Evolutionary conservation across 1,140 invertebrate genomes (phyloP).

Genomic region (Brachionus sp.): DNA sequence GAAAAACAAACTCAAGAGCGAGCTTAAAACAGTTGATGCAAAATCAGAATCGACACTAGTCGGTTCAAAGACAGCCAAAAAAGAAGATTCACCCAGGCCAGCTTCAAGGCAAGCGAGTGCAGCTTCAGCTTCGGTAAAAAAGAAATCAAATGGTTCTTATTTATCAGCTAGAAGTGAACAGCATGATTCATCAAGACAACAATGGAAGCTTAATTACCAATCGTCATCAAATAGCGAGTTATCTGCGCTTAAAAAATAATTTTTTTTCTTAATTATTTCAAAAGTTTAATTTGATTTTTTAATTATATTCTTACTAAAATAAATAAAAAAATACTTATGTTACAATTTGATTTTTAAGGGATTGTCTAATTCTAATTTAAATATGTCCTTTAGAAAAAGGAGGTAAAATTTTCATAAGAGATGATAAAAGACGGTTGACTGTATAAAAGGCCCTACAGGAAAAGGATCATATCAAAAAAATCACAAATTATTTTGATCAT

Average conservation of each 20-base stretch:
- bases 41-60: background rate
- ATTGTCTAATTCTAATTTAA: too few species aligned
- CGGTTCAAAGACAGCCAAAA: background rate
- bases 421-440: too few species aligned
- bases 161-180: background rate
- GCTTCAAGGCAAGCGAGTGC: background rate
- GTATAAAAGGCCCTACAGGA: too few species aligned
- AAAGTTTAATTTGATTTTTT: too few species aligned
- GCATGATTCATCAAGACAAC: background rate
- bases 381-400: too few species aligned
- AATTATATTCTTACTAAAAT: too few species aligned
- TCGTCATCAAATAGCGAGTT: slow-evolving; percentile 6
- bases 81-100: background rate
- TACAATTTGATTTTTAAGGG: too few species aligned
- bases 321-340: too few species aligned
- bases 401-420: too few species aligned
- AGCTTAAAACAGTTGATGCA: background rate
- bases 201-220: background rate
- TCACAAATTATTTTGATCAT: too few species aligned
- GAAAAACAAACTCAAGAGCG: background rate
- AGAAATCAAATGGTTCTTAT: background rate
- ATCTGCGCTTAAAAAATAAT: background rate
- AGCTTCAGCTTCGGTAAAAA: background rate
- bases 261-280: too few species aligned
- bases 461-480: too few species aligned